phyloP scores from a whole-genome alignment of 92 coral and sea anemone species.

The Galaxea fascicularis region DNA sequence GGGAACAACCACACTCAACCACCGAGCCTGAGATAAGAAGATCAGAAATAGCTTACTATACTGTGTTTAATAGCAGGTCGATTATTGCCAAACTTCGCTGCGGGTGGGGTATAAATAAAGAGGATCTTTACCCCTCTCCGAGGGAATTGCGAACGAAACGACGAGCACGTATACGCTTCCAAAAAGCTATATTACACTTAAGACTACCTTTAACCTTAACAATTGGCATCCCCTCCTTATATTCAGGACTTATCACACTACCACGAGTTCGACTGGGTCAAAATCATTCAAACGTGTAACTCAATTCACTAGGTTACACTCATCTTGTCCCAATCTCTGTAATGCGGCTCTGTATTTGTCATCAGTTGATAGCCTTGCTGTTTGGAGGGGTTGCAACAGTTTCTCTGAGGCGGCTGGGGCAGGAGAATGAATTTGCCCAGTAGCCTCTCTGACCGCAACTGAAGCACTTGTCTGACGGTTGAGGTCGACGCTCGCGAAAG shows the following conservation, averaged over 20 bases:
- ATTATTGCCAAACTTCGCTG: slow-evolving; percentile 33
- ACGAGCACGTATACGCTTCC: neutral
- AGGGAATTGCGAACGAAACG: slow-evolving; percentile 15
- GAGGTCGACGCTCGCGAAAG: slow-evolving; percentile 41
- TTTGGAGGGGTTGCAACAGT: too few relatives aligned
- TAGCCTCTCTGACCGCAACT: too few relatives aligned
- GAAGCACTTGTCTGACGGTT: slow-evolving; percentile 26
- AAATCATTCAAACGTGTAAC: too few relatives aligned
- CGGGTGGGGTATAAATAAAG: slow-evolving; percentile 24
- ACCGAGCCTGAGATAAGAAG: slow-evolving; percentile 35
- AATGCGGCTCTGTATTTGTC: slow-evolving; percentile 1
- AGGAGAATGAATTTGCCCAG: too few relatives aligned
- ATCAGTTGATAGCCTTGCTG: slow-evolving; percentile 7
- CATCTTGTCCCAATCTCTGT: slow-evolving; percentile 38
- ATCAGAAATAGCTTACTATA: slow-evolving; percentile 39
- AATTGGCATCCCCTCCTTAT: neutral
- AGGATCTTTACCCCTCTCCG: neutral
- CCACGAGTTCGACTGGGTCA: too few relatives aligned
- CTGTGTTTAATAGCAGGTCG: slow-evolving; percentile 43
- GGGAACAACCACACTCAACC: slow-evolving; percentile 28
- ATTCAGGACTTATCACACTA: too few relatives aligned
- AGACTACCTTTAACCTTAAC: neutral
- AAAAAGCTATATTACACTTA: neutral
- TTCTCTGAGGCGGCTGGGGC: too few relatives aligned
- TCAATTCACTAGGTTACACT: too few relatives aligned